Percentiles rank a stretch among this genome's conserved stretches.
Evolutionary conservation across 2,888 invertebrate genomes (phyloP).

Genomic region (Phortica magna): DNA sequence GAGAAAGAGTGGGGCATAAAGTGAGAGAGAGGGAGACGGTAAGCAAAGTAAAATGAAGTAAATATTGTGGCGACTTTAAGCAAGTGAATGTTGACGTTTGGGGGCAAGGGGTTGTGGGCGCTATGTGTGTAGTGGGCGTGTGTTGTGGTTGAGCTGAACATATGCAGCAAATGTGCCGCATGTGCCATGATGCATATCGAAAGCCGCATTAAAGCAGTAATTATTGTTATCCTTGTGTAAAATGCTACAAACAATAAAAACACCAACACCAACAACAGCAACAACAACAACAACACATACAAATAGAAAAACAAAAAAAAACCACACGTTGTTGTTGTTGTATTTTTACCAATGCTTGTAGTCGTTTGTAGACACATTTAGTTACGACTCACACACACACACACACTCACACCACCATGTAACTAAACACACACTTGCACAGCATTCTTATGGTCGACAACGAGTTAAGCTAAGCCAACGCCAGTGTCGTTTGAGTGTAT

Average conservation of each 20-base stretch:
- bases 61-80: no score
- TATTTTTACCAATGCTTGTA: neutral
- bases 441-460: neutral
- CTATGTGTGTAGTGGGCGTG: neutral
- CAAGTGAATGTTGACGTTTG: no score
- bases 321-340: constrained; percentile 4
- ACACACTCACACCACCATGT: neutral
- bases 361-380: neutral
- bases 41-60: no score
- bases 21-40: no score
- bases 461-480: neutral
- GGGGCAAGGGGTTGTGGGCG: neutral
- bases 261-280: constrained; percentile 5
- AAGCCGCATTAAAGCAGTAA: constrained; percentile 30
- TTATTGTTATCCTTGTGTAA: constrained; percentile 32
- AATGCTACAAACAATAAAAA: constrained; percentile 21
- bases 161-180: constrained; percentile 29
- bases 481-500: neutral
- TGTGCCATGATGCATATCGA: constrained; percentile 29
- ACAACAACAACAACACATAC: constrained; percentile 4
- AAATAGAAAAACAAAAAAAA: neutral
- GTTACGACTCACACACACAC: neutral
- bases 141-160: neutral
- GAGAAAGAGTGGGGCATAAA: no score
- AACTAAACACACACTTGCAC: neutral